phyloP scores from a whole-genome alignment of 2,888 invertebrate genomes.

The Caenorhabditis angaria region DNA sequence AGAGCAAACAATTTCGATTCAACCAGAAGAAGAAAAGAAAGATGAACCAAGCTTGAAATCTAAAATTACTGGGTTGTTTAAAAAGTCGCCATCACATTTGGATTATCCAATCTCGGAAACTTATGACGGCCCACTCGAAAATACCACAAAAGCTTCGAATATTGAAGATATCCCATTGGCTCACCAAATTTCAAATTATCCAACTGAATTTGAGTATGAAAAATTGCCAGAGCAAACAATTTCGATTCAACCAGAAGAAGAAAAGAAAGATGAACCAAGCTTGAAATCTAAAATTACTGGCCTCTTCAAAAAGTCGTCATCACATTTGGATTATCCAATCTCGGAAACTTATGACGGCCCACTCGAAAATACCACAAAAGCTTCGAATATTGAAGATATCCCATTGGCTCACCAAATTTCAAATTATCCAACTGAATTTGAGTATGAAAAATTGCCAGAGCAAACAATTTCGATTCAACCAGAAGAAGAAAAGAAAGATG shows the following conservation, averaged over 20 bases:
- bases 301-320: constrained; percentile 40
- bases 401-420: constrained; percentile 42
- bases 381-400: constrained; percentile 34
- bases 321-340: constrained; percentile 52
- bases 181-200: constrained; percentile 45
- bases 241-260: constrained; percentile 14
- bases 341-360: constrained; percentile 44
- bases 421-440: constrained; percentile 41
- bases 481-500: constrained; percentile 19
- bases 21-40: constrained; percentile 18
- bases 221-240: constrained; percentile 21
- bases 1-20: constrained; percentile 10
- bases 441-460: constrained; percentile 36
- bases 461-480: constrained; percentile 3
- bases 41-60: constrained; percentile 16
- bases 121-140: constrained; percentile 47
- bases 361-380: constrained; percentile 22
- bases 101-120: constrained; percentile 47
- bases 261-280: constrained; percentile 17
- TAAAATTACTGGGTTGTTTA: constrained; percentile 46
- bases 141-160: constrained; percentile 24
- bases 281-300: constrained; percentile 23
- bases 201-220: constrained; percentile 22
- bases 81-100: constrained; percentile 38
- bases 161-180: constrained; percentile 39